Conservation (phyloP, 2,888 invertebrate species). For the Pheosia gnoma region DNA sequence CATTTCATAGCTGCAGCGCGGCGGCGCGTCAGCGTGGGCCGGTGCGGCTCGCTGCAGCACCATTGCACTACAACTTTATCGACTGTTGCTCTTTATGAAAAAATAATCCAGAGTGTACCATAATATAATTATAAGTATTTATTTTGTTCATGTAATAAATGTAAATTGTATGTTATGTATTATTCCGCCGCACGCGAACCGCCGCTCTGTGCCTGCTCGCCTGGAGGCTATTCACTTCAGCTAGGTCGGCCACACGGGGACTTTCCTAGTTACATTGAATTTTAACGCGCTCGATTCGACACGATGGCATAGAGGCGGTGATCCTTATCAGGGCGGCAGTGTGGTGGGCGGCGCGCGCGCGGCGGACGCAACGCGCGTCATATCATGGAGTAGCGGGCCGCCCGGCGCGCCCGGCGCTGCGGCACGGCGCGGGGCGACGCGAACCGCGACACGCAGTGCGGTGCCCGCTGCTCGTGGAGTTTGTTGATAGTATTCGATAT, state of each 20-base stretch:
- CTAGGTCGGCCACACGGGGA: no score
- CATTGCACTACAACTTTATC: conserved; percentile 7
- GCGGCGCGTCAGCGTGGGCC: neutral
- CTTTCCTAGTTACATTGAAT: no score
- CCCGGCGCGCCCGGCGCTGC: conserved; percentile 33
- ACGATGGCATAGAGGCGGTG: no score
- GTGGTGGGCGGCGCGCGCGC: conserved; percentile 34
- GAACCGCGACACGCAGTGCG: no score
- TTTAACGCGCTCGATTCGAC: no score
- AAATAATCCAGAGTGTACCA: conserved; percentile 29
- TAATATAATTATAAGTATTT: conserved; percentile 13
- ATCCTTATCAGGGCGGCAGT: no score
- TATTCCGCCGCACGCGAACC: no score
- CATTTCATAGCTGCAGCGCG: neutral
- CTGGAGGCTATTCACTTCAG: no score
- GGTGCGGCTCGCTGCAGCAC: conserved; percentile 2
- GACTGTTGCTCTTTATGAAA: conserved; percentile 26
- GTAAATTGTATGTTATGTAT: no score
- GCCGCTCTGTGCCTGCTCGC: no score
- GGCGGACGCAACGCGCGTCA: conserved; percentile 29
- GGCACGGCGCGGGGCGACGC: conserved; percentile 10
- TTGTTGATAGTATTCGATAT: conserved; percentile 46
- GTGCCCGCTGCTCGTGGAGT: no score
- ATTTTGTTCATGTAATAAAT: conserved; percentile 21
- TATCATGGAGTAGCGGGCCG: conserved; percentile 11